These are phyloP conservation scores for Drosophila limbata DNA, from an alignment of 2,888 invertebrate genomes.

Conservation along the genomic window DNA sequence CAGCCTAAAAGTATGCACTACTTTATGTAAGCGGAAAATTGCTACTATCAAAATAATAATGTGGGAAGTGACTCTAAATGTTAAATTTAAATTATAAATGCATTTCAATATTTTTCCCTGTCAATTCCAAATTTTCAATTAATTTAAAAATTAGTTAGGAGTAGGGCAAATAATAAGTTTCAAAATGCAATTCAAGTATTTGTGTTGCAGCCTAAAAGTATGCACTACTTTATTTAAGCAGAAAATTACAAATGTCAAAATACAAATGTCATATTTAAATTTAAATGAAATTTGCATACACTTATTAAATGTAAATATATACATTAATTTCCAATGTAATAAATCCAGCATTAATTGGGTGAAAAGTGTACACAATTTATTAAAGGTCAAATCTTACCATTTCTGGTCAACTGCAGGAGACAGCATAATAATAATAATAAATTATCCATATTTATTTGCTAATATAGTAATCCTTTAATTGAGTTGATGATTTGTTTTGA, in stretches of 20 bases:
- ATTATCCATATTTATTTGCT: constrained; percentile 72
- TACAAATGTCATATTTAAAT: background rate
- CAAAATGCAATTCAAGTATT: background rate
- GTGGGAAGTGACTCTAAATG: background rate
- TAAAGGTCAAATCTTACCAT: constrained; percentile 62
- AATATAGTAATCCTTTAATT: constrained; percentile 30
- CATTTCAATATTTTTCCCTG: no score
- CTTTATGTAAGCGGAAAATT: background rate
- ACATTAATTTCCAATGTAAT: background rate
- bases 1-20: constrained; percentile 13
- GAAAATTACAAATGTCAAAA: background rate
- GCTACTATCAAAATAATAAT: background rate
- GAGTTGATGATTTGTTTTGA: constrained; percentile 24
- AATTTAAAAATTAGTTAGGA: background rate
- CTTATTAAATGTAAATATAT: background rate
- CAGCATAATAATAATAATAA: constrained; percentile 68
- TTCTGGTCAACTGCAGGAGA: constrained; percentile 63
- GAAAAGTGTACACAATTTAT: background rate
- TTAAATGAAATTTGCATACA: background rate
- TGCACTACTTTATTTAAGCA: background rate
- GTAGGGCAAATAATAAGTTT: background rate
- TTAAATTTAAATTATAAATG: background rate
- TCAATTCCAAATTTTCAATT: no score
- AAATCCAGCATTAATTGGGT: background rate
- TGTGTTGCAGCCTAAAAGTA: background rate